Evolutionary conservation across 2,113 vertebrate species (phyloP), one percentile per base, ranked within the genome.

Genomic region (Hucho hucho): DNA sequence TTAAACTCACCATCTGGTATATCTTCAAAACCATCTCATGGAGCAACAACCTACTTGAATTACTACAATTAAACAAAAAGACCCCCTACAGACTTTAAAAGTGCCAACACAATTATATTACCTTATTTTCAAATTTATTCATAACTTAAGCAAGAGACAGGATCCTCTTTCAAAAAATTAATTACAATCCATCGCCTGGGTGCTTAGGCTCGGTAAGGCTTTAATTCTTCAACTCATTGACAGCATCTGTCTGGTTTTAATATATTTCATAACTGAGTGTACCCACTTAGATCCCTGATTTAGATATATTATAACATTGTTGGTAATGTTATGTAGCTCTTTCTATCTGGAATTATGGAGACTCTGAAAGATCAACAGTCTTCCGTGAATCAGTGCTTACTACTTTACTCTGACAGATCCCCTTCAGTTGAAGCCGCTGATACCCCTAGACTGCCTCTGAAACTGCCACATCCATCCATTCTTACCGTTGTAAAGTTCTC

Each of bases 401-500:
- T 53, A 14, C 49, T 14, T 53, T 53, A 53, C 14, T 53, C 49
- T 61, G 58, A 24, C 58, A 61, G n/a, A 61, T 22, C 5, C 18
- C n/a, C 58, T 61, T 53, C 16, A 53, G 4, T 53, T 14, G 4
- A 53, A 53, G 16, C 49, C 16, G 49, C 49, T 5, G 49, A 53
- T 53, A 18, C 49, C 49, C 16, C 16, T 85, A 53, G 49, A 53
- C 49, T 53, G 49, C 49, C 49, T 53, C 49, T 89, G 26, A 53
- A 7, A 56, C 18, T 22, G 16, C 58, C 58, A n/a, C n/a, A 61
- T 61, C 18, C 18, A 3, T 61, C 37, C 20, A 28, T 64, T 92
- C 96, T 95, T 83, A 97, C 95, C 18, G 83, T 78, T 0, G 93
- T 95, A 86, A 96, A 97, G 88, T 96, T 95, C 73, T 91, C 92